Base-by-base conservation (phyloP, 1,140 invertebrate species). In the Trachymyrmex septentrionalis region DNA sequence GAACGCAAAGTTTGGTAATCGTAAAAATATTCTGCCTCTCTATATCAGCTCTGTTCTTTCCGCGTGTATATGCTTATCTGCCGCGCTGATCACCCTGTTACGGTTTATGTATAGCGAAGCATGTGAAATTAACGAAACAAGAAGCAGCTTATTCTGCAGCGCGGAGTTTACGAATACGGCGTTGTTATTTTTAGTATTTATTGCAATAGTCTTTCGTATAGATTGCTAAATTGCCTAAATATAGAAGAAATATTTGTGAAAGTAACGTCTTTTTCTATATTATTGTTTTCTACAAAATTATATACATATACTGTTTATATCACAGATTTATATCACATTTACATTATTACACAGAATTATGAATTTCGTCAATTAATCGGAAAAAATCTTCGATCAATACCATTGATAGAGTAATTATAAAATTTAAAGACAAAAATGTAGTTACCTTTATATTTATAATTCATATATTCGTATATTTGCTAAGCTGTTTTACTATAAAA, bases 1-100 rank as follows among this genome's bases (percentile, higher is more conserved):
- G 80, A 84, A 75, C 38, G 69, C 80, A 75, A 73, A 75, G 80
- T 84, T 84, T 84, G 80, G 80, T 84, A 84, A 84, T 84, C 55
- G 69, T 73, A 84, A 73, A 82, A 75, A 84, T 84, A 84, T 84
- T 84, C 69, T 84, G 27, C 69, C 55, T 84, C 80, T 84, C 80
- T 84, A 84, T 84, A 84, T 84, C 67, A 82, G 55, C 69, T 84
- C 55, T 61, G 80, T 63, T 84, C 80, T 84, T 84, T 84, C 80
- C 69, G 69, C 80, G 38, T 69, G 21, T 84, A 63, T 34, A 59
- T 61, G 80, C 80, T 84, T 84, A 84, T 84, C 80, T 84, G 80
- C 69, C 14, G 69, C 38, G 69, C 55, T 73, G 80, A 84, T 84
- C 80, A 30, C 44, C n/a, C 69, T 84, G 80, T 84, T 84, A 84